Conservation (phyloP, 2,888 invertebrate species). For the Pedicia rivosa region DNA sequence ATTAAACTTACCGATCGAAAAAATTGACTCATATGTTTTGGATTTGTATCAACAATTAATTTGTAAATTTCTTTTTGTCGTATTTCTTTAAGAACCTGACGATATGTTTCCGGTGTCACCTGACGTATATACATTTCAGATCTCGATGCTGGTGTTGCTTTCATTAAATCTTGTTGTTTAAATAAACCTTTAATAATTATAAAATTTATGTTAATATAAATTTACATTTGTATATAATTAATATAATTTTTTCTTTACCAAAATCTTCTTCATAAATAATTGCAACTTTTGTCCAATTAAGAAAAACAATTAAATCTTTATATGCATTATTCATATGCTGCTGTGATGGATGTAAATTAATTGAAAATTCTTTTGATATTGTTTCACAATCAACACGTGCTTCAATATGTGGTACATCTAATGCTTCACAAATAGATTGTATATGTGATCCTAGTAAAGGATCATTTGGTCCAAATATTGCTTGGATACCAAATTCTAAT, state of each 20-base stretch:
- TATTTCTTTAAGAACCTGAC: conserved; percentile 45
- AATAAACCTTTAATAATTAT: conserved; percentile 47
- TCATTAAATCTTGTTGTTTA: conserved; percentile 70
- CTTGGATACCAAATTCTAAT: conserved; percentile 70
- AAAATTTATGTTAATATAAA: neutral
- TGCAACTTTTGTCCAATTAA: conserved; percentile 87
- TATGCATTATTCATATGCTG: conserved; percentile 68
- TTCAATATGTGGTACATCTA: conserved; percentile 83
- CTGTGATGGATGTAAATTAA: conserved; percentile 78
- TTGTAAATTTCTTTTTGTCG: conserved; percentile 77
- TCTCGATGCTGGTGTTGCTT: conserved; percentile 46
- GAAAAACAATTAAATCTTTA: conserved; percentile 68
- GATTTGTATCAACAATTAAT: conserved; percentile 76
- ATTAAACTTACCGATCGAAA: conserved; percentile 64
- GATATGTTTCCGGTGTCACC: conserved; percentile 48
- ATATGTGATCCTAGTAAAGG: conserved; percentile 67
- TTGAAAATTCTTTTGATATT: conserved; percentile 47
- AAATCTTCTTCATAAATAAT: conserved; percentile 88
- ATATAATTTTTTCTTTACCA: conserved; percentile 38
- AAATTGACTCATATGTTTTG: conserved; percentile 61
- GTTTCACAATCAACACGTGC: conserved; percentile 48
- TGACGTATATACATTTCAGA: conserved; percentile 65
- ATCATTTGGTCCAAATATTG: conserved; percentile 77
- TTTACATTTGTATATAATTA: neutral
- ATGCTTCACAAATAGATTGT: conserved; percentile 73